Evolutionary conservation across 2,113 vertebrate genomes (phyloP), one percentile per base, ranked within the genome.

Genomic region (Atrichornis clamosus): DNA sequence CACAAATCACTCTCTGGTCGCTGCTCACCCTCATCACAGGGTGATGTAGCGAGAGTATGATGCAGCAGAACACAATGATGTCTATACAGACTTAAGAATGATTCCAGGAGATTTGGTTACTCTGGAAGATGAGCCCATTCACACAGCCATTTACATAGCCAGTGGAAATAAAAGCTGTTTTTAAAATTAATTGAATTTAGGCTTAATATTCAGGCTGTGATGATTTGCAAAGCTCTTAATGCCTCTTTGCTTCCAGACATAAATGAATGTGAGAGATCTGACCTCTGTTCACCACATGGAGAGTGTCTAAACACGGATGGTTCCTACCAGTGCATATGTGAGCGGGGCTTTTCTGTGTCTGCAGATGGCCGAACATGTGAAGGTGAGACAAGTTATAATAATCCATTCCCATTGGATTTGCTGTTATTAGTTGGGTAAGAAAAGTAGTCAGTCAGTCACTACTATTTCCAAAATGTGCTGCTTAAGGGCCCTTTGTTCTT

Each of bases 301-400:
- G 97, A 98, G n/a, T 99, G 99, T 96, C 95, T 99, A 4, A 99
- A 99, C 97, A 98, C 98, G 0, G 98, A 98, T 5, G 99, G 99
- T 9, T 99, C 98, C 69, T 99, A 99, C 94, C 90, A 98, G 60
- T 99, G 99, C 88, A 82, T 98, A 53, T 99, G 99, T 39, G 98
- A 99, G 47, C 97, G 93, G 27, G 99, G 99, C 49, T 99, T 99
- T 92, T 96, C 98, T 6, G 89, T 98, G 82, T 98, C 98, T 91
- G 33, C 96, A 35, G 96, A 98, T 83, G 97, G 98, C 21, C 97
- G 90, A 13, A 97, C 96, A 0, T 99, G 99, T 81, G 98, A 99
- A 93, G 99, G 99, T 99, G 98, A 98, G 97, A 77, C 41, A 55
- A 84, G 16, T 89, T 50, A 15, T 11, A 24, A 2, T 30, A 35